Conservation (phyloP, 1,140 invertebrate genomes). For the Phymorhynchus buccinoides region DNA sequence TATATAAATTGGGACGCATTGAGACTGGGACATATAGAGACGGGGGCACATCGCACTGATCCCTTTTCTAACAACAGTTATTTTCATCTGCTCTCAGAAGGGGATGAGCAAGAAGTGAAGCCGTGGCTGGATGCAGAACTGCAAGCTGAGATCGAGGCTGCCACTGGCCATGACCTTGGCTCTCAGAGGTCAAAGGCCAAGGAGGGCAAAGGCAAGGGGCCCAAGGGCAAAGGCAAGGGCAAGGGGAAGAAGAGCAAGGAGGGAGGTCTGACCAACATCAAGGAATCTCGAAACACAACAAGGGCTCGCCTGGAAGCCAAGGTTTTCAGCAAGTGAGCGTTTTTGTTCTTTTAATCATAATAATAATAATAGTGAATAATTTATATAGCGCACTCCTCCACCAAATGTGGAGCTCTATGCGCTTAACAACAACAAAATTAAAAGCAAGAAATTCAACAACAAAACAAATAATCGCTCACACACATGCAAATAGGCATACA, state of each 20-base stretch:
- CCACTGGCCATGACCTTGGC: constrained; percentile 71
- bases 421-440: no score
- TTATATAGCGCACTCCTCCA: no score
- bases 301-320: constrained; percentile 70
- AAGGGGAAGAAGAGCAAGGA: constrained; percentile 65
- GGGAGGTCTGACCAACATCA: constrained; percentile 71
- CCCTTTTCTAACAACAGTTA: no score
- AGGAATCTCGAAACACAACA: constrained; percentile 62
- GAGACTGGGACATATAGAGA: no score
- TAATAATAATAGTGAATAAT: no score
- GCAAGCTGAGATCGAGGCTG: constrained; percentile 75
- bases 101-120: constrained; percentile 15
- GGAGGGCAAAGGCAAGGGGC: constrained; percentile 53
- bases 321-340: constrained; percentile 67
- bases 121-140: constrained; percentile 76
- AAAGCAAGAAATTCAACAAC: no score
- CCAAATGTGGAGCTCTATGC: no score
- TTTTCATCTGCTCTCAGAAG: not conserved
- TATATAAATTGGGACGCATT: no score
- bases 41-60: no score
- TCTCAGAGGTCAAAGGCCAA: constrained; percentile 52
- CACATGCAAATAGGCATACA: no score
- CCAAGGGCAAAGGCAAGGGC: constrained; percentile 60
- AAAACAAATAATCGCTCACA: no score
- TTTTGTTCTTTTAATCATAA: no score